Base-by-base conservation (phyloP, 1,140 invertebrate genomes). In the Pseudomyrmex concolor region DNA sequence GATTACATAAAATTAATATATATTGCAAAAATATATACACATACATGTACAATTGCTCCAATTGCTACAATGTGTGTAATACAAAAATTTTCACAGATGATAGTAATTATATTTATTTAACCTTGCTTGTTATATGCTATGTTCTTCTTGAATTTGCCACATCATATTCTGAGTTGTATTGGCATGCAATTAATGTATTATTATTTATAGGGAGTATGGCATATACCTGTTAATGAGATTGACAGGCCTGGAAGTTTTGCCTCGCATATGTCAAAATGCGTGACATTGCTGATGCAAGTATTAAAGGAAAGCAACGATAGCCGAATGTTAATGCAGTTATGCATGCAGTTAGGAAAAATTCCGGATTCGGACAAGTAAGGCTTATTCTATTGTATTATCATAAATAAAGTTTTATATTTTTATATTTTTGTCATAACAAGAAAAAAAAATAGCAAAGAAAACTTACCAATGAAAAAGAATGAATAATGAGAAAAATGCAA, bases 211-310 rank as follows among this genome's bases (percentile, higher is more conserved):
- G 98, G 98, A 73, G 96, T 99, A 76, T 99, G 98, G 98, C 95
- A 97, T 83, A 98, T 98, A 90, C 98, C 98, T 4, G 95, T 96
- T 22, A 96, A 96, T 76, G 98, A 99, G 94, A 97, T 99, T 50
- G 98, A 99, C 90, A 95, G 98, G 60, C 96, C 97, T 1, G 98
- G 98, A 13, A 97, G 97, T 90, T 98, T 99, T 94, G 96, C 97
- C 8, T 96, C 97, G 51, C 98, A 99, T 90, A 98, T 99, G 96
- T 97, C 96, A 81, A 96, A 97, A 77, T 97, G 97, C 86, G 96
- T 98, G 4, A 95, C 96, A 7, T 95, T 99, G 8, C 94, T 98
- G 0, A 95, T 99, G 93, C 96, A 98, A 91, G 95, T 99, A 78
- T 93, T 98, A 13, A 95, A 96, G 81, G 96, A 97, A 89, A 96